Conservation (phyloP, 2,888 invertebrate genomes). For the Conus canariensis region DNA sequence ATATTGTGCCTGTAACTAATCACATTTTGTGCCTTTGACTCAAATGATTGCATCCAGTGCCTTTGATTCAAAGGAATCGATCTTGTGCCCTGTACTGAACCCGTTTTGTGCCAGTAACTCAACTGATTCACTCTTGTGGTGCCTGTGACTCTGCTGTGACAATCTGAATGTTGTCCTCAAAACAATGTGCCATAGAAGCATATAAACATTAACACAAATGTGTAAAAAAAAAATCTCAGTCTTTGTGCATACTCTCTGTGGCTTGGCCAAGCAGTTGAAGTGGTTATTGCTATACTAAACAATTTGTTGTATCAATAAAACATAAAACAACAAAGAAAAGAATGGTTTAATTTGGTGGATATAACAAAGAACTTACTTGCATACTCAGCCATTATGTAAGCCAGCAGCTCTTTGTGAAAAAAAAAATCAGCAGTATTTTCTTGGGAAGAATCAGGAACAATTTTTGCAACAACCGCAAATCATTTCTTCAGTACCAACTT, state of each 20-base stretch:
- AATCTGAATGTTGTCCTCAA: not conserved
- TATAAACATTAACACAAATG: not conserved
- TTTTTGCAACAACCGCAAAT: not conserved
- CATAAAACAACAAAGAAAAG: not conserved
- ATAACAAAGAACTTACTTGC: constrained; percentile 20
- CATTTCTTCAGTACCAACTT: not conserved
- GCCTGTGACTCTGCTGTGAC: not conserved
- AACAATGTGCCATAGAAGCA: not conserved
- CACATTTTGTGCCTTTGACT: not conserved
- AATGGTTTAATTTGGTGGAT: not conserved
- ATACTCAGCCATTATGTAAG: constrained; percentile 9
- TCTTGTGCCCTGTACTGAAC: not conserved
- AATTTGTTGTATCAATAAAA: not conserved
- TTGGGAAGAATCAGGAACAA: constrained; percentile 20
- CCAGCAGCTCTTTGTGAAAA: not conserved
- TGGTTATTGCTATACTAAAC: constrained; percentile 3
- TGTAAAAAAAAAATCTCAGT: not conserved
- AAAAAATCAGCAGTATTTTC: constrained; percentile 18
- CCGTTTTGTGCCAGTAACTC: not conserved
- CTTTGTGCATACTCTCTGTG: constrained; percentile 6
- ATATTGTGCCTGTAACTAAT: not conserved
- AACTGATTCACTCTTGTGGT: not conserved
- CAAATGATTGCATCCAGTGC: too few species aligned
- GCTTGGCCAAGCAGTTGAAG: not conserved
- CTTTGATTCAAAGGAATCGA: too few species aligned